Conservation (phyloP, 92 coral and sea anemone genomes). For the Zoanthus sansibaricus region DNA sequence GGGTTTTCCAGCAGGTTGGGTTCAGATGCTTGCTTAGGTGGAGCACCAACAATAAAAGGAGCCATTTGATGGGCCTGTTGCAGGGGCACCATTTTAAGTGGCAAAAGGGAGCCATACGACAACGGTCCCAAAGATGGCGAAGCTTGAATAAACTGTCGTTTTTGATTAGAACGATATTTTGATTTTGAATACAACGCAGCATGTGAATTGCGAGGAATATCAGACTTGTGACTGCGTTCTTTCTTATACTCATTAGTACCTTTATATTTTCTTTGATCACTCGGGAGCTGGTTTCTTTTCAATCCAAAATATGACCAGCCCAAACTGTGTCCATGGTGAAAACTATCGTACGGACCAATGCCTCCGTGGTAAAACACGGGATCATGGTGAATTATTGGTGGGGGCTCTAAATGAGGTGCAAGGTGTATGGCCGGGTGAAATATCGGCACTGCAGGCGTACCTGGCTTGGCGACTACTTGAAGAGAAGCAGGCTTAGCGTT, state of each 20-base stretch:
- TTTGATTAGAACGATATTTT: conserved; percentile 33
- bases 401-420: conserved; percentile 85
- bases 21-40: neutral
- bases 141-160: conserved; percentile 81
- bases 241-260: conserved; percentile 33
- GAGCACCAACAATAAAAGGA: conserved; percentile 26
- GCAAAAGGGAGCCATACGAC: conserved; percentile 32
- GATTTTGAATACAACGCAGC: neutral
- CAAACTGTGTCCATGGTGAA: conserved; percentile 64
- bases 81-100: conserved; percentile 51
- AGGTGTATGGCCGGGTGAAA: conserved; percentile 94
- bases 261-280: neutral
- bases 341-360: conserved; percentile 10
- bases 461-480: conserved; percentile 98
- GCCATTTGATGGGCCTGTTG: conserved; percentile 54
- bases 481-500: conserved; percentile 98
- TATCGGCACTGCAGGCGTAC: conserved; percentile 92
- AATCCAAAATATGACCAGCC: conserved; percentile 82
- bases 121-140: conserved; percentile 65
- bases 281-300: conserved; percentile 76
- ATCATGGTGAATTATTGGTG: conserved; percentile 79
- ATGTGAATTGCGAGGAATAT: conserved; percentile 58
- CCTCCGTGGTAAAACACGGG: conserved; percentile 72
- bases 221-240: conserved; percentile 73
- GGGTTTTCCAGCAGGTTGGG: conserved; percentile 46